Evolutionary conservation across 2,888 invertebrate species (phyloP), one percentile per base, ranked within the genome.

Genomic region (Amaurobius ferox): DNA sequence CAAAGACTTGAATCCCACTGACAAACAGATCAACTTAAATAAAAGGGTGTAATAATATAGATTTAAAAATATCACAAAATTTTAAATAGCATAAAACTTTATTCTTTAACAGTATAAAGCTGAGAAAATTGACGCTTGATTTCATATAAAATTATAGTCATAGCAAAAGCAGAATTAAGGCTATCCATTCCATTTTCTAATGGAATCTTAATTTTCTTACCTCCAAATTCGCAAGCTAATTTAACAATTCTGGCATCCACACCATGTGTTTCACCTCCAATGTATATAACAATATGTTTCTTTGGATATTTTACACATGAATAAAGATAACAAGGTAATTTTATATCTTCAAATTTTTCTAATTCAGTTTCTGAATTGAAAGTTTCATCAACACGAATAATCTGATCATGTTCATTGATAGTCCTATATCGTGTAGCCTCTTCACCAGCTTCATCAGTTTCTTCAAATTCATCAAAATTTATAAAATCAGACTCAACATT

Each of bases 201-300:
- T 0, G 98, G 97, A 88, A 98, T 95, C 91, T 95, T 94, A 35
- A 98, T 90, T 88, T 95, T 93, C 32, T 93, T 91, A 11, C 95
- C 95, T 77, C 93, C 92, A 85, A 91, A 92, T 39, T 91, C 90
- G 35, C 92, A 90, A n/a, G 94, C 94, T 87, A 95, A 92, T 88
- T 94, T 90, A 23, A 90, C 94, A 5, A 95, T 94, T 30, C 95
- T 93, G 26, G 93, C 91, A 92, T 96, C 96, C n/a, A 98, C 92
- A 0, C 98, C 97, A 91, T 95, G 94, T 7, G 96, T 96, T 92
- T 98, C 98, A 9, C 97, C 97, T 16, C 97, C 97, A 89, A 98
- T 93, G 40, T 98, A 93, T 3, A 98, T 91, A 35, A 95, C 93
- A 32, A 94, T 87, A 23, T 80, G 35, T 35, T 74, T 40, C 6